These are phyloP conservation scores for Pinctada fucata DNA, from an alignment of 2,888 invertebrate genomes.

Conservation along the genomic window DNA sequence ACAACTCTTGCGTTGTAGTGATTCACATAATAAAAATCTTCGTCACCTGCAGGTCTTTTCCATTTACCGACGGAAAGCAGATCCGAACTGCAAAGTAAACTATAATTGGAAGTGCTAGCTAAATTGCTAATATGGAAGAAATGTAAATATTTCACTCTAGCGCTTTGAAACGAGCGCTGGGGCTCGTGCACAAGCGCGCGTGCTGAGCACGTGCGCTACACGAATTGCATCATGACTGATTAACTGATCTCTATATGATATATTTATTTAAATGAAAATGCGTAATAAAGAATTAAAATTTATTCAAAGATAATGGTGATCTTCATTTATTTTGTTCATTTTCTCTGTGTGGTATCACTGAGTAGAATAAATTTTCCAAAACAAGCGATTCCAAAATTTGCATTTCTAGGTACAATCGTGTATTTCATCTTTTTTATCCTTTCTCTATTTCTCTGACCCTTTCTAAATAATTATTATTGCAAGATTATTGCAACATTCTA, in stretches of 20 bases:
- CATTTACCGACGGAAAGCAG: background rate
- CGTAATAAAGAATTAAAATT: constrained; percentile 19
- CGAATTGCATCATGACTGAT: constrained; percentile 1
- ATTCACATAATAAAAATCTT: background rate
- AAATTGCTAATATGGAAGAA: constrained; percentile 26
- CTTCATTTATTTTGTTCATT: too few species aligned
- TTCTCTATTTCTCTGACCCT: too few species aligned
- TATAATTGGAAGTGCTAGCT: constrained; percentile 3
- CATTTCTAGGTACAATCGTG: too few species aligned
- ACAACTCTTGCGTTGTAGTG: constrained; percentile 15
- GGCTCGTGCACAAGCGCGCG: constrained; percentile 44
- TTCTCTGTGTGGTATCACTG: too few species aligned
- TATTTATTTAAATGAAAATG: constrained; percentile 19
- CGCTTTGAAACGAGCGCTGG: background rate
- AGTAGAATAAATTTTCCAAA: too few species aligned
- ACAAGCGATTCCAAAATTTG: too few species aligned
- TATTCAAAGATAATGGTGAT: too few species aligned
- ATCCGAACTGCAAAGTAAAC: background rate
- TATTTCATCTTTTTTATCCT: too few species aligned
- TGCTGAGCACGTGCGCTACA: constrained; percentile 39
- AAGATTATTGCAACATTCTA: too few species aligned
- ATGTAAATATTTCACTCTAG: constrained; percentile 25
- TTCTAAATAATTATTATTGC: too few species aligned
- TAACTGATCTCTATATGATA: constrained; percentile 4
- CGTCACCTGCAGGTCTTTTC: constrained; percentile 30